Conservation (phyloP, 2,797 vertebrate genomes). For the Stomatorhinus walkeri region DNA sequence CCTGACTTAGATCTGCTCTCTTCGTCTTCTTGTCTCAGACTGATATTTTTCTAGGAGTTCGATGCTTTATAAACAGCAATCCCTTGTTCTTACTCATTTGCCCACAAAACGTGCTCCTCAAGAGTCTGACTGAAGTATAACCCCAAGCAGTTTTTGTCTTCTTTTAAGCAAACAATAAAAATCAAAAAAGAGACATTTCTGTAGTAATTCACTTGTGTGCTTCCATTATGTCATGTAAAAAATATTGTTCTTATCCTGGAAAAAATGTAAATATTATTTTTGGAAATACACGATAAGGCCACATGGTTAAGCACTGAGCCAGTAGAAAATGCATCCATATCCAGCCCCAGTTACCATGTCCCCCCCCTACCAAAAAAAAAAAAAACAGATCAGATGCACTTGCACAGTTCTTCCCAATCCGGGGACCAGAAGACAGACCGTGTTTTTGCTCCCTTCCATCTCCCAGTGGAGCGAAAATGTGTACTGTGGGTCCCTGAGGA, state of each 20-base stretch:
- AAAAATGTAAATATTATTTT: not conserved
- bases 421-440: not conserved
- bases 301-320: not conserved
- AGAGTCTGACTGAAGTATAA: not conserved
- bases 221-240: slow-evolving; percentile 11
- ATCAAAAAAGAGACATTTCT: not conserved
- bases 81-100: not conserved
- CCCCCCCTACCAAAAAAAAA: not conserved
- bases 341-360: not conserved
- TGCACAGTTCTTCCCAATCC: not conserved
- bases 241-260: not conserved
- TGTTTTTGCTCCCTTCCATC: not conserved
- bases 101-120: not conserved
- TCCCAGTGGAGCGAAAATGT: not conserved
- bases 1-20: not conserved
- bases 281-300: not conserved
- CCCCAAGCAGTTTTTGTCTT: not conserved
- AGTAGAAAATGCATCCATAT: not conserved
- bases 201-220: not conserved
- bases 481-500: not conserved
- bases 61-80: not conserved
- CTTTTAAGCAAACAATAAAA: not conserved
- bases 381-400: not conserved
- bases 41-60: not conserved
- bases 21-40: not conserved